phyloP scores from a whole-genome alignment of 2,888 invertebrate genomes.

The Catocala nupta region DNA sequence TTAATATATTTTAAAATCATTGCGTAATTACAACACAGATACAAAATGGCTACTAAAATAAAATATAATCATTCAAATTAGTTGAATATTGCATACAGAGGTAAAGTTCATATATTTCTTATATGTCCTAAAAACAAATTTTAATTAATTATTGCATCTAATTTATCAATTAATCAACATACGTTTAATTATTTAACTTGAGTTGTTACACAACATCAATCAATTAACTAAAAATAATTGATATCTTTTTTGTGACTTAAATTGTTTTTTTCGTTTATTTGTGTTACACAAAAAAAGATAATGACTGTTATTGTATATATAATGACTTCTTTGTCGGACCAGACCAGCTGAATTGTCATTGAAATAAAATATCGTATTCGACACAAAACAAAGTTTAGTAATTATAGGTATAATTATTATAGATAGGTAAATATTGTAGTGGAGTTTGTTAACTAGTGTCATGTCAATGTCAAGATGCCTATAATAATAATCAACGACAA shows the following conservation, averaged over 20 bases:
- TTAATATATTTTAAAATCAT: too few relatives aligned
- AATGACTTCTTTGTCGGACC: conserved; percentile 40
- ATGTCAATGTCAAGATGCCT: conserved; percentile 3
- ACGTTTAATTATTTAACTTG: background rate
- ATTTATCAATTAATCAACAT: background rate
- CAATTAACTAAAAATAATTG: conserved; percentile 7
- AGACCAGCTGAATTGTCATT: conserved; percentile 34
- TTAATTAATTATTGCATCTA: too few relatives aligned
- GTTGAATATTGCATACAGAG: too few relatives aligned
- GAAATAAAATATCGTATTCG: conserved; percentile 21
- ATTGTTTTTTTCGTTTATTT: conserved; percentile 22
- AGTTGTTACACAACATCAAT: conserved; percentile 1
- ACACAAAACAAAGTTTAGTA: conserved; percentile 26
- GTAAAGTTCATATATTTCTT: too few relatives aligned
- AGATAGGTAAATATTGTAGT: conserved; percentile 10
- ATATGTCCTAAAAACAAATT: too few relatives aligned
- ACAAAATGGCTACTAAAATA: too few relatives aligned
- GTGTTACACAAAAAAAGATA: conserved; percentile 29
- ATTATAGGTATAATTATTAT: too few relatives aligned
- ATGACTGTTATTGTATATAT: conserved; percentile 35
- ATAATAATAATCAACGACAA: conserved; percentile 2
- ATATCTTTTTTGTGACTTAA: conserved; percentile 1
- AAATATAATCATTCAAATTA: too few relatives aligned
- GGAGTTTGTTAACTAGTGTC: conserved; percentile 1
- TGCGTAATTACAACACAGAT: too few relatives aligned